These are phyloP conservation scores for Pampus argenteus DNA, from an alignment of 2,797 vertebrate genomes.

Conservation along the genomic window DNA sequence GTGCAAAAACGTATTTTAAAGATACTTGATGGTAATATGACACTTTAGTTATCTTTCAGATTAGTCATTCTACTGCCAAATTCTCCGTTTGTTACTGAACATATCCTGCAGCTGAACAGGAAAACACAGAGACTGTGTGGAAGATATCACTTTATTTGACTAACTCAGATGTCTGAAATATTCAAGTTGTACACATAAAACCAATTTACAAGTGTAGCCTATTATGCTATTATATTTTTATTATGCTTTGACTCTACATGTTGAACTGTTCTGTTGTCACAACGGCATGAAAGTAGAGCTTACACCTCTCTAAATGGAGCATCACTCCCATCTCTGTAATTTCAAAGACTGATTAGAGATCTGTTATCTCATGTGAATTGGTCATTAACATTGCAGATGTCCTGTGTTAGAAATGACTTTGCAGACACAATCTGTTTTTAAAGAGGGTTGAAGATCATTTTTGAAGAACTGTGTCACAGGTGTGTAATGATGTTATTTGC, in stretches of 20 bases:
- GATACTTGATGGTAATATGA: too few relatives aligned
- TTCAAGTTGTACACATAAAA: neutral
- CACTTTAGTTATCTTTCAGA: too few relatives aligned
- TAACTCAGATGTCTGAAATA: neutral
- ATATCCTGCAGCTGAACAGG: too few relatives aligned
- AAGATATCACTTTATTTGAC: neutral
- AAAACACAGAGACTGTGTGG: too few relatives aligned
- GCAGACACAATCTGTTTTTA: conserved; percentile 38
- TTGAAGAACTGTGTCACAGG: conserved; percentile 27
- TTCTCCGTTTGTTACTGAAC: too few relatives aligned
- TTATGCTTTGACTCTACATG: neutral
- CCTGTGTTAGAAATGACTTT: conserved; percentile 43
- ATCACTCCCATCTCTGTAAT: conserved; percentile 53
- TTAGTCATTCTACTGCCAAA: too few relatives aligned
- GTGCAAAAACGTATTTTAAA: neutral
- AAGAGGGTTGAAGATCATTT: conserved; percentile 27
- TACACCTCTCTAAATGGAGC: conserved; percentile 45
- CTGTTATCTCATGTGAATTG: conserved; percentile 52
- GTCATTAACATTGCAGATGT: conserved; percentile 64
- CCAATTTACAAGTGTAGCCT: neutral
- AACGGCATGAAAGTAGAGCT: conserved; percentile 27
- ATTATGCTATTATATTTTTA: neutral
- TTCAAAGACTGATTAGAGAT: conserved; percentile 57
- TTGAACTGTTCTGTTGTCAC: conserved; percentile 13
- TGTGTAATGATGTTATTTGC: conserved; percentile 23